phyloP scores from a whole-genome alignment of 2,113 vertebrate genomes.

The Lichenostomus cassidix region DNA sequence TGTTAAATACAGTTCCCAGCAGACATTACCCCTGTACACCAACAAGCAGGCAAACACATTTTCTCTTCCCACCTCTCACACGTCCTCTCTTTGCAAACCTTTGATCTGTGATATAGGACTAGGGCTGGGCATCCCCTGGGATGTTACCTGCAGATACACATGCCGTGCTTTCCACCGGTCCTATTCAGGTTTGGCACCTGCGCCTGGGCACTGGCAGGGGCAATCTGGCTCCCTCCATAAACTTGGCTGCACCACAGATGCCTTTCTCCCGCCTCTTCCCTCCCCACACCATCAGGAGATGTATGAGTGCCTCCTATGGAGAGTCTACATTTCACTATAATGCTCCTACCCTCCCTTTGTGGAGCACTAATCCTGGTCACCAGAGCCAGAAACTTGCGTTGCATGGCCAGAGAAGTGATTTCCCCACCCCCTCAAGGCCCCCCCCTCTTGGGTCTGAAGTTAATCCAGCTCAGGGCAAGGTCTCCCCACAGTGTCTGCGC shows the following conservation, averaged over 20 bases:
- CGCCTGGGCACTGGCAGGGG: not conserved
- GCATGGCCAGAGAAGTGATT: not conserved
- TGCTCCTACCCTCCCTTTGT: conserved; percentile 45
- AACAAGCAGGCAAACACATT: rapidly evolving
- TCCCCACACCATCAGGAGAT: not conserved
- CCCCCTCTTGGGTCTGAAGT: not conserved
- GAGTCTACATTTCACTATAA: conserved; percentile 45
- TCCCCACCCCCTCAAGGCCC: not conserved
- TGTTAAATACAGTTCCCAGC: not conserved
- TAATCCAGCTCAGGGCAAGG: conserved; percentile 21
- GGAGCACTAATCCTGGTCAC: conserved; percentile 38
- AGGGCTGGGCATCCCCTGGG: not conserved
- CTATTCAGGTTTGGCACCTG: not conserved
- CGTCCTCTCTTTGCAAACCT: not conserved
- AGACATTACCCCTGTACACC: not conserved
- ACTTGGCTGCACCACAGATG: not conserved
- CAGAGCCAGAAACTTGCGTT: conserved; percentile 9
- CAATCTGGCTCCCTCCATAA: not conserved
- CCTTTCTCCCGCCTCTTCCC: not conserved
- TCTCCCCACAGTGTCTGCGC: not conserved
- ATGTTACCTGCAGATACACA: not conserved
- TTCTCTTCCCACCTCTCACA: not conserved
- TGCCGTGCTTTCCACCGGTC: not conserved
- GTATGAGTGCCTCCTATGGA: conserved; percentile 48
- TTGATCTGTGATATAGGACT: not conserved